Conservation (phyloP, 2,797 vertebrate genomes). For the Perodicticus potto region DNA sequence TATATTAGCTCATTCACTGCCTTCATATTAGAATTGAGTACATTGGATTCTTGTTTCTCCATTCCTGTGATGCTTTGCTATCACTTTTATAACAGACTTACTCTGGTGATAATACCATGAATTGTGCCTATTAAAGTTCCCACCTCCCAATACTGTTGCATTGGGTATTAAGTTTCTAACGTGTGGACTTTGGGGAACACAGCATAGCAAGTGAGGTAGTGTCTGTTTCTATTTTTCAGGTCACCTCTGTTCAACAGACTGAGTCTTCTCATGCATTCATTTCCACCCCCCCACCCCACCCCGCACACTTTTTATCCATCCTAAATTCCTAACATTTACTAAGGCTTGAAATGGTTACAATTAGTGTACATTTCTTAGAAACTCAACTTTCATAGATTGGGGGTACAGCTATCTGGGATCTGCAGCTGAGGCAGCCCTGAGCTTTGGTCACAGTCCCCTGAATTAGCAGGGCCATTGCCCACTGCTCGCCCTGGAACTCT, state of each 20-base stretch:
- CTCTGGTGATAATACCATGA: background rate
- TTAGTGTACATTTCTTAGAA: background rate
- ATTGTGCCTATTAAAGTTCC: background rate
- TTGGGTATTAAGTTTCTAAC: background rate
- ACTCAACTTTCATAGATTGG: background rate
- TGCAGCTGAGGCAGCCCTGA: background rate
- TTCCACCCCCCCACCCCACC: too few relatives aligned
- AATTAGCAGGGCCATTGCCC: background rate
- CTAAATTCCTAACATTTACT: background rate
- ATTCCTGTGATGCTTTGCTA: too few relatives aligned
- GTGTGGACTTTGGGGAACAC: background rate
- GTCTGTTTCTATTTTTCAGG: background rate
- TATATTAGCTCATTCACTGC: too few relatives aligned
- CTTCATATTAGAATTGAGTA: too few relatives aligned
- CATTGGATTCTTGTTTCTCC: too few relatives aligned
- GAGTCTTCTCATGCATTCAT: background rate
- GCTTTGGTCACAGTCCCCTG: too few relatives aligned
- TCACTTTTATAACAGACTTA: background rate
- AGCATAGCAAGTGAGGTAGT: background rate
- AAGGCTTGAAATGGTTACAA: background rate
- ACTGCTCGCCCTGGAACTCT: rapidly evolving
- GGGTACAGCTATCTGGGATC: background rate
- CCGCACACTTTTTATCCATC: background rate
- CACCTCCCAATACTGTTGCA: background rate
- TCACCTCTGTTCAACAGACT: background rate